Percentiles rank a stretch among this genome's conserved stretches.
These are phyloP conservation scores for Dendrocincla tyrannina DNA, from an alignment of 2,797 vertebrate genomes.

Conservation along the genomic window DNA sequence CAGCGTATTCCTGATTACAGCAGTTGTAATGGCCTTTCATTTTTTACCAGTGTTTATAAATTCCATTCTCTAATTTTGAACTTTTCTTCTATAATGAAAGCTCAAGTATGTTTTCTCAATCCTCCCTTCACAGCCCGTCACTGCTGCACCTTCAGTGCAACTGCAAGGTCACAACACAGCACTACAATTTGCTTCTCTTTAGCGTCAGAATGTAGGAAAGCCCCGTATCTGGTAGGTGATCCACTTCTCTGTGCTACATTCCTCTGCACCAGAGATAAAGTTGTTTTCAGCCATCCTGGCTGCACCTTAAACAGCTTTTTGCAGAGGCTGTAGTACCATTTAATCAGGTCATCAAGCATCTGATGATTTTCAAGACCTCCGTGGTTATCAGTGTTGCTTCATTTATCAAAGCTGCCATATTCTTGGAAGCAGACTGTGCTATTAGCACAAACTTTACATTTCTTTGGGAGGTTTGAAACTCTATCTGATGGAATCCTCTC, in stretches of 20 bases:
- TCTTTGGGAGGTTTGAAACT: constrained; percentile 46
- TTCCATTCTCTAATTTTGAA: background rate
- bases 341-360: constrained; percentile 17
- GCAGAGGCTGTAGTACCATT: background rate
- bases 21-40: background rate
- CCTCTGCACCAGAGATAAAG: constrained; percentile 12
- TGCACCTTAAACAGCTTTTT: constrained; percentile 16
- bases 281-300: constrained; percentile 15
- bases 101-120: background rate
- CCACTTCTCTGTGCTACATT: background rate
- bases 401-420: constrained; percentile 51
- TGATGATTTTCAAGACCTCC: background rate
- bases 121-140: constrained; percentile 19
- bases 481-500: constrained; percentile 13
- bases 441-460: constrained; percentile 4
- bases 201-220: background rate
- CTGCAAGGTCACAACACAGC: background rate
- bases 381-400: background rate
- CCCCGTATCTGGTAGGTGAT: background rate
- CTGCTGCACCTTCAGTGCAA: background rate
- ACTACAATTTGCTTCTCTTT: background rate
- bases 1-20: background rate
- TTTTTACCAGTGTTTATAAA: constrained; percentile 38
- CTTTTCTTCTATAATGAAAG: background rate
- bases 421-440: constrained; percentile 42